These are phyloP conservation scores for Alentia gelatinosa DNA, from an alignment of 2,888 invertebrate genomes.

Conservation along the genomic window DNA sequence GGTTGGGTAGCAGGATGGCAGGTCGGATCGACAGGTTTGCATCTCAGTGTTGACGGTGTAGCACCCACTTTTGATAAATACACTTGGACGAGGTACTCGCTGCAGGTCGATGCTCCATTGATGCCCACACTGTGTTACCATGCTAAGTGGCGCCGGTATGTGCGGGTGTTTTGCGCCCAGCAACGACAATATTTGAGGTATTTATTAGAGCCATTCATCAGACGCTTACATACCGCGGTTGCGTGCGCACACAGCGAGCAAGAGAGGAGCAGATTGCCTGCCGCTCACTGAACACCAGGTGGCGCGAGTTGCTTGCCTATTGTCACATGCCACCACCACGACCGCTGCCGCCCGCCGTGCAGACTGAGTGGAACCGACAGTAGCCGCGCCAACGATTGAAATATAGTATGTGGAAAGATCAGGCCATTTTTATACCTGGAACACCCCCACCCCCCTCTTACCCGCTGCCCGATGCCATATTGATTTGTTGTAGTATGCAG, in stretches of 20 bases:
- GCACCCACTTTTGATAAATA: too few species aligned
- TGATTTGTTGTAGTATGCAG: too few species aligned
- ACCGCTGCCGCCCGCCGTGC: neutral
- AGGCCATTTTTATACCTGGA: too few species aligned
- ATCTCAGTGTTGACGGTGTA: too few species aligned
- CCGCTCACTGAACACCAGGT: neutral
- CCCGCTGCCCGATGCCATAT: too few species aligned
- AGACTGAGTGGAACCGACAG: neutral
- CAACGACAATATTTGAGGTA: constrained; percentile 9
- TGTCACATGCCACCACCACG: neutral
- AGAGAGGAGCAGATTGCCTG: neutral
- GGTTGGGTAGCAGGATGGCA: too few species aligned
- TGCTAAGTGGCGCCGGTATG: neutral
- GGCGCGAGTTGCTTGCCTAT: neutral
- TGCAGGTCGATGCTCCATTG: neutral
- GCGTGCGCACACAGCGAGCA: neutral
- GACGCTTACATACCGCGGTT: neutral
- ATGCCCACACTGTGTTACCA: neutral
- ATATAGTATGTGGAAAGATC: too few species aligned
- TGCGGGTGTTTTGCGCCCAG: neutral
- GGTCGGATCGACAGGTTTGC: too few species aligned
- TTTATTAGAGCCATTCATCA: constrained; percentile 10
- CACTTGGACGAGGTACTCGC: too few species aligned
- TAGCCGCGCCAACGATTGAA: neutral
- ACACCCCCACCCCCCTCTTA: too few species aligned